Conservation (phyloP, 2,888 invertebrate genomes). For the Brenthis hecate region DNA sequence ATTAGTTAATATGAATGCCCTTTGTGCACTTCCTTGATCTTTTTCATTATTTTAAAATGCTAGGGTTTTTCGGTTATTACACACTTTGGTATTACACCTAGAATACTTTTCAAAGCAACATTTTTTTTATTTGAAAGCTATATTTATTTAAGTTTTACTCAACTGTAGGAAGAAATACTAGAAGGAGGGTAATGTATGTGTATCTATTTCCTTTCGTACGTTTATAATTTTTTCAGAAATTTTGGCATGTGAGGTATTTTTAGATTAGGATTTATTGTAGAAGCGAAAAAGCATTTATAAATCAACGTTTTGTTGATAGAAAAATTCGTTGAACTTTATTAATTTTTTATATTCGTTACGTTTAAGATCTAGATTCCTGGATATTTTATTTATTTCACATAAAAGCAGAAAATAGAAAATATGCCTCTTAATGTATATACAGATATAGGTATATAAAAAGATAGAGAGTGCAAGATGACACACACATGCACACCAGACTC, state of each 20-base stretch:
- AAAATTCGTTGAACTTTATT: conserved; percentile 14
- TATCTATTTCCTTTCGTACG: no score
- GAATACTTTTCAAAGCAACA: not conserved
- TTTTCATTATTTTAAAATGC: conserved; percentile 35
- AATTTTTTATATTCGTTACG: conserved; percentile 3
- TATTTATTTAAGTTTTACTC: not conserved
- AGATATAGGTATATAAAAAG: no score
- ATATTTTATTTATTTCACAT: not conserved
- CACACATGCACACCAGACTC: no score
- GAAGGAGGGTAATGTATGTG: no score
- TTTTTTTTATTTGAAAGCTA: conserved; percentile 10
- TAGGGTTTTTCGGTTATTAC: conserved; percentile 22
- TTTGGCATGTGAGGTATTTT: no score
- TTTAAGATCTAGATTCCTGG: not conserved
- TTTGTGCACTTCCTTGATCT: conserved; percentile 35
- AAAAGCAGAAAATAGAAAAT: no score
- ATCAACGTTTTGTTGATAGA: not conserved
- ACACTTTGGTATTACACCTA: conserved; percentile 16
- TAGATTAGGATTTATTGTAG: no score
- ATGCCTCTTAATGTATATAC: no score
- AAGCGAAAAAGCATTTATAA: not conserved
- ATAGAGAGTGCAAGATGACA: no score
- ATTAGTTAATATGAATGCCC: conserved; percentile 41
- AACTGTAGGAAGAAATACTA: no score
- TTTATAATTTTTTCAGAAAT: no score